Percentiles rank a stretch among this genome's conserved stretches.
Conservation (phyloP, 2,113 vertebrate species). For the Furnarius figulus region DNA sequence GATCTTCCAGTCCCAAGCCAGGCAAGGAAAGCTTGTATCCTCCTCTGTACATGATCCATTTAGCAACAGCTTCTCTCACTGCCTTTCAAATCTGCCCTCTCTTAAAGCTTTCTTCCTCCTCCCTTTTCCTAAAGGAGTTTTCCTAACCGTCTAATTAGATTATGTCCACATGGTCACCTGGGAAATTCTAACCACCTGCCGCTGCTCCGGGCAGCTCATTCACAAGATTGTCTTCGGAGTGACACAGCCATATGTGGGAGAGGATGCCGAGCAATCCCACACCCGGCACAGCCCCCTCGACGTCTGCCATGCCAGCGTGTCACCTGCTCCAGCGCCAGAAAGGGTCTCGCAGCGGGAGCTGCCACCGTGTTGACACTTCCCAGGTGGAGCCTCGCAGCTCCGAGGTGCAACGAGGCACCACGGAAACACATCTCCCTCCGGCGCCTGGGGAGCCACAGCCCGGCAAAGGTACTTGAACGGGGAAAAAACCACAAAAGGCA, state of each 20-base stretch:
- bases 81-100: background rate
- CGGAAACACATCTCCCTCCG: background rate
- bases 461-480: background rate
- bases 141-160: slow-evolving; percentile 6
- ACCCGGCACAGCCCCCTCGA: background rate
- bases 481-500: background rate
- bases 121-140: background rate
- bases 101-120: background rate
- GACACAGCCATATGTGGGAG: background rate
- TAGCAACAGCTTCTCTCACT: background rate
- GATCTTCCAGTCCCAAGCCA: background rate
- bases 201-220: background rate
- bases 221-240: background rate
- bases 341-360: background rate
- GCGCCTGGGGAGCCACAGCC: background rate
- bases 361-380: background rate
- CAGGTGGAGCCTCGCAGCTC: background rate
- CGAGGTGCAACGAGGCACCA: background rate
- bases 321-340: background rate
- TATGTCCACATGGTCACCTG: background rate
- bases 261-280: background rate
- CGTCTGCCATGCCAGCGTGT: background rate
- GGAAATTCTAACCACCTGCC: background rate
- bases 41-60: background rate
- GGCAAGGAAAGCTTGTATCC: background rate